Evolutionary conservation across 1,140 invertebrate genomes (phyloP), one percentile per base, ranked within the genome.

Genomic region (Charaxes varanes): DNA sequence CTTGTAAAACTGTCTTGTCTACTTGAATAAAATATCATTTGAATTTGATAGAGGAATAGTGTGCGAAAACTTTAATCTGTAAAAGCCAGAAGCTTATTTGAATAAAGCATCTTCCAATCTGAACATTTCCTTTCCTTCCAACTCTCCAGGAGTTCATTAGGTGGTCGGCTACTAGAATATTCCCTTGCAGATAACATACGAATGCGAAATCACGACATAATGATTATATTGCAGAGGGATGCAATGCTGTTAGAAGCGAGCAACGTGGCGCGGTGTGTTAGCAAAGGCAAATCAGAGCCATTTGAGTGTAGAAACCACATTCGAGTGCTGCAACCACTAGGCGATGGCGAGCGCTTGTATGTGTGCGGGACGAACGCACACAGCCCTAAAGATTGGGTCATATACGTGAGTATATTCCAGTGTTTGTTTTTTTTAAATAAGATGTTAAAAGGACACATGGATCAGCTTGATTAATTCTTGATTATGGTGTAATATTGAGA

Each of bases 331-430:
- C 92, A 94, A 69, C 91, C 93, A 3, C 88, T 94, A 62, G 92
- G 91, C 12, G 91, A 93, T 68, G 91, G 92, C 17, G 87, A 89
- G 52, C 82, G 91, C 7, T 84, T 95, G 11, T 93, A 95, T 73
- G 88, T 95, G 26, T 95, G 94, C 73, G 93, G 93, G 13, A 94
- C 93, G 33, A 94, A 95, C 74, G 93, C 94, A 31, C 92, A 95
- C 79, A 92, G 90, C 64, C 94, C 94, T 5, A 93, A 93, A 73
- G 93, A 95, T 65, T 92, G 90, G 87, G 91, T 94, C 15, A 37
- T 47, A 8, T 47, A 41, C 32, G 44, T 46, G 24, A 40, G 43
- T 28, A n/a, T n/a, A n/a, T n/a, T n/a, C n/a, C n/a, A n/a, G n/a
- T n/a, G n/a, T n/a, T n/a, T n/a, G n/a, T n/a, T n/a, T n/a, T n/a